Base-by-base conservation (phyloP, 2,888 invertebrate genomes). In the Erpobdella octoculata region DNA sequence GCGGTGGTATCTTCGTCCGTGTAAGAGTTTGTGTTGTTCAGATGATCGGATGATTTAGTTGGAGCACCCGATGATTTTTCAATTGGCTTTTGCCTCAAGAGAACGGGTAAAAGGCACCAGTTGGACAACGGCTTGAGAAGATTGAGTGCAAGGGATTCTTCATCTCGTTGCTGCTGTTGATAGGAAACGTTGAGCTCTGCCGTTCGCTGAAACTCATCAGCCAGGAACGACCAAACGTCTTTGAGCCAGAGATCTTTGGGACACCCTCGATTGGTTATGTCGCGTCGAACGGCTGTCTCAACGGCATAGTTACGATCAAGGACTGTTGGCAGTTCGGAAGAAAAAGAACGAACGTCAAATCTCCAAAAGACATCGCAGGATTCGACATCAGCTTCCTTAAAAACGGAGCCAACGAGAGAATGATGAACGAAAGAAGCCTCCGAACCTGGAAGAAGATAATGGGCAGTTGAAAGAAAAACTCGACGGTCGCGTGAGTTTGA, bases 41-140 rank as follows among this genome's bases (percentile, higher is more conserved):
- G 5, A 25, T 65, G 38, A 36, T 69, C 69, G 18, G 58, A n/a
- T 8, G 37, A 33, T n/a, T 33, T 53, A 28, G 33, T 69, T n/a
- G 31, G 21, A 18, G 35, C 37, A 21, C 28, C 33, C 18, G 31
- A n/a, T 2, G 31, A 33, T 28, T 62, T 31, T 35, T 62, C 62
- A 9, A n/a, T 28, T n/a, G 62, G n/a, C 36, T 9, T 61, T 35
- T 36, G 73, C 37, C 69, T 69, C 21, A 69, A 35, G 28, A 33
- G 12, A 1, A 69, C 76, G 1, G 77, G 77, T 4, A 77, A 67
- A 6, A 77, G 68, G 71, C 74, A 74, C 77, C 77, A 77, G 37
- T 77, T 73, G 28, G 62, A 35, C 0, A 77, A 66, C 2, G 77
- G 76, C 46, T 70, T 53, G 21, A 76, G 71, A 35, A 75, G 36